Conservation (phyloP, 2,888 invertebrate species). For the Dryobota labecula region DNA sequence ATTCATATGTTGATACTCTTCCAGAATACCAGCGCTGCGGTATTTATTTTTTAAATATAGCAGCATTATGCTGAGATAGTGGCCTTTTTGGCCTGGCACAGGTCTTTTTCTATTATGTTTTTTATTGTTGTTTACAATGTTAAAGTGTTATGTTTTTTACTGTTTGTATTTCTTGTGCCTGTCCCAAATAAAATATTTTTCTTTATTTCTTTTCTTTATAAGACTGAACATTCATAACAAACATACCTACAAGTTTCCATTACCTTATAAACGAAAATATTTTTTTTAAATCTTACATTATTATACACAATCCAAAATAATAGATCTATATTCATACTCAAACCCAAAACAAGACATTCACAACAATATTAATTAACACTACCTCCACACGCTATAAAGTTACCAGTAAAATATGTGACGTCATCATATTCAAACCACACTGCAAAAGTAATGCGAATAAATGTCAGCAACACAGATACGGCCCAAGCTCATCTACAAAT, state of each 20-base stretch:
- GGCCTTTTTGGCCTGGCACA: too few species aligned
- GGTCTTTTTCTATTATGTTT: too few species aligned
- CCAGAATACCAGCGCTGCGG: too few species aligned
- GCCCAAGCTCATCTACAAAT: constrained; percentile 88
- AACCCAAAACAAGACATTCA: constrained; percentile 11
- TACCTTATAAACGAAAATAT: not conserved
- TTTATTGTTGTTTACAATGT: too few species aligned
- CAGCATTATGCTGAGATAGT: too few species aligned
- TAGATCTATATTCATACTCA: not conserved
- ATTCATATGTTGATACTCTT: not conserved
- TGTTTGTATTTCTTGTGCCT: too few species aligned
- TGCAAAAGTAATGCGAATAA: constrained; percentile 79
- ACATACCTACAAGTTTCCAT: not conserved
- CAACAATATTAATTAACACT: constrained; percentile 50
- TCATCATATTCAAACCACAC: constrained; percentile 74
- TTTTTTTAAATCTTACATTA: not conserved
- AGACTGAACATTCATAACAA: not conserved
- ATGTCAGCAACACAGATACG: constrained; percentile 82
- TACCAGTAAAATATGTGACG: constrained; percentile 64
- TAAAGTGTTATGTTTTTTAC: too few species aligned
- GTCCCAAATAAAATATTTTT: too few species aligned
- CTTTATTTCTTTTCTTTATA: too few species aligned
- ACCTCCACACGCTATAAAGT: constrained; percentile 59
- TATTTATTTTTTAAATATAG: too few species aligned
- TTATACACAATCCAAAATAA: not conserved